Base-by-base conservation (phyloP, 2,888 invertebrate species). In the Drosophila nigricruria region DNA sequence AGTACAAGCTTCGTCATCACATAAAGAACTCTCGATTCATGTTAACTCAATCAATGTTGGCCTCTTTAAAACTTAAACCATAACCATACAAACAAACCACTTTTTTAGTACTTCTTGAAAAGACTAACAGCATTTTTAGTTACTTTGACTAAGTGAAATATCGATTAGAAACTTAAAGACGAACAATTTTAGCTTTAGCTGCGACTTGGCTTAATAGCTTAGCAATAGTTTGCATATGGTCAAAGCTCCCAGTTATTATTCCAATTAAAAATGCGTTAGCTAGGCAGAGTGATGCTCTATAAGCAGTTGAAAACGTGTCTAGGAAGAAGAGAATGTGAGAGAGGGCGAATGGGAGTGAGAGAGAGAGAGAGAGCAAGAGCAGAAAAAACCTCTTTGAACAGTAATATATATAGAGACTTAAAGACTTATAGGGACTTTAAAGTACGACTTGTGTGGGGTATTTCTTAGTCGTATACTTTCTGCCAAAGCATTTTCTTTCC, bases 251-350 rank as follows among this genome's bases (percentile, higher is more conserved):
- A 34, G 34, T 59, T 49, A 52, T 47, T 53, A 62, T 62, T 20
- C 36, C 52, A 60, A 77, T 77, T 64, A 65, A 56, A 63, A 64
- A 36, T 50, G 53, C 54, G 49, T 54, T 62, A 45, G 34, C 23
- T n/a, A 6, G 49, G 47, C 47, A 27, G 5, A 10, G n/a, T 27
- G 27, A 27, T 47, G 47, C n/a, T n/a, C n/a, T 27, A n/a, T 0
- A 30, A 30, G 30, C 30, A 10, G 30, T 30, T 30, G 10, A 10
- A 30, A 30, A 2, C 2, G 30, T 30, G 30, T 9, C 2, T 30
- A 1, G 30, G 30, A 30, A 10, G 9, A 30, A 50, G 9, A 10
- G 4, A 45, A 5, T 8, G 23, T 1, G 43, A 16, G 25, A 14
- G 23, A 45, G 20, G 9, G n/a, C n/a, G n/a, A 2, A 30, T 5